Base-by-base conservation (phyloP, 2,888 invertebrate genomes). In the Acronicta aceris region DNA sequence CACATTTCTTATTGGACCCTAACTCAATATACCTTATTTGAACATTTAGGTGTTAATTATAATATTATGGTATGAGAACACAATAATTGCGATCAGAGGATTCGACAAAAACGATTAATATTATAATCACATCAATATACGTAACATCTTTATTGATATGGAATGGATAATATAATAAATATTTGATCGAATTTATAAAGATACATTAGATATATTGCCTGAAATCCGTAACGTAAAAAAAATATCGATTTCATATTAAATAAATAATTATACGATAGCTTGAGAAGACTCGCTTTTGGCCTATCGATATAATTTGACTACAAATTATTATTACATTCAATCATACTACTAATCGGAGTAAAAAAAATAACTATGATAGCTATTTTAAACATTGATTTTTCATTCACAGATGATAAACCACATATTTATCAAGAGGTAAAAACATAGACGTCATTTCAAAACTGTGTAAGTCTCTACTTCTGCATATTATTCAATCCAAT, bases 31-130 rank as follows among this genome's bases (percentile, higher is more conserved):
- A 49, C 64, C 15, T 50, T 60, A 65, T 76, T 74, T 74, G 73
- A 74, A 74, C 77, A 76, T 74, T 74, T 68, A 73, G 74, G 77
- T 68, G 74, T 54, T 16, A 50, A 48, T 45, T 56, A 58, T 21
- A 40, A 33, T 59, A 30, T 51, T 38, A 41, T 33, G 13, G 6
- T 41, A 55, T 50, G 42, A 47, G 8, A 30, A 59, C 50, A 65
- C 8, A 50, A 48, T 21, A 0, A 36, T 33, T 49, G 41, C 16
- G 50, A 49, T 50, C 6, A 43, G 9, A 21, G 45, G 8, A 43
- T 59, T 17, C n/a, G 43, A 53, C n/a, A 48, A 50, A 50, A 41
- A 62, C 9, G 46, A 40, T 46, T 17, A n/a, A 42, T 7, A 17
- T 45, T 25, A 49, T 59, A 47, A 45, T 49, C 33, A 57, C 10